Percentiles rank a stretch among this genome's conserved stretches.
Evolutionary conservation across 2,797 vertebrate species (phyloP).

Genomic region (Yasuhikotakia modesta): DNA sequence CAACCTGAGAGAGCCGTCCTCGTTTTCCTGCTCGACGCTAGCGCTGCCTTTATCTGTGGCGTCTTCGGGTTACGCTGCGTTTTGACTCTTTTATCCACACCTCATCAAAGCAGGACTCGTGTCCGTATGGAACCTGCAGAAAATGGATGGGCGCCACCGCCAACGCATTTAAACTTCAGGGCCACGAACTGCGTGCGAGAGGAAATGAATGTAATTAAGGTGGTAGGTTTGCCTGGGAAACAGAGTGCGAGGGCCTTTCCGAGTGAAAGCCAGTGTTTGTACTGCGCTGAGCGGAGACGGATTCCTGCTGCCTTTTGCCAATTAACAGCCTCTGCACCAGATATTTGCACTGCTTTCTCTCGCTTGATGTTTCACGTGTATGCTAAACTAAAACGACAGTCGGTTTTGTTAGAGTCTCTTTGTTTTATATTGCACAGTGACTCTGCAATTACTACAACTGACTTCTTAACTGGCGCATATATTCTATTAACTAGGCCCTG

Average conservation of each 20-base stretch:
- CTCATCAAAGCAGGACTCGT: constrained; percentile 26
- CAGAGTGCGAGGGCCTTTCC: constrained; percentile 45
- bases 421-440: constrained; percentile 10
- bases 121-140: background rate
- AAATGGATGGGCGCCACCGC: constrained; percentile 13
- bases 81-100: constrained; percentile 33
- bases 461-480: background rate
- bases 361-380: constrained; percentile 29
- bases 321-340: constrained; percentile 57
- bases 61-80: constrained; percentile 19
- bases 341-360: constrained; percentile 44
- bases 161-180: constrained; percentile 46
- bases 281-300: constrained; percentile 53
- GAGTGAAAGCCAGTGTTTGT: constrained; percentile 56
- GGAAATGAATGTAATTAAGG: constrained; percentile 65
- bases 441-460: background rate
- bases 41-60: constrained; percentile 11
- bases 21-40: background rate
- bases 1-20: constrained; percentile 32
- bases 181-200: constrained; percentile 52
- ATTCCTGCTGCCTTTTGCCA: constrained; percentile 58
- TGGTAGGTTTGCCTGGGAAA: constrained; percentile 55
- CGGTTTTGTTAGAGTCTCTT: constrained; percentile 31
- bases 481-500: constrained; percentile 1
- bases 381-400: constrained; percentile 36